Evolutionary conservation across 1,140 invertebrate genomes (phyloP).

Genomic region (Meteorus sp.): DNA sequence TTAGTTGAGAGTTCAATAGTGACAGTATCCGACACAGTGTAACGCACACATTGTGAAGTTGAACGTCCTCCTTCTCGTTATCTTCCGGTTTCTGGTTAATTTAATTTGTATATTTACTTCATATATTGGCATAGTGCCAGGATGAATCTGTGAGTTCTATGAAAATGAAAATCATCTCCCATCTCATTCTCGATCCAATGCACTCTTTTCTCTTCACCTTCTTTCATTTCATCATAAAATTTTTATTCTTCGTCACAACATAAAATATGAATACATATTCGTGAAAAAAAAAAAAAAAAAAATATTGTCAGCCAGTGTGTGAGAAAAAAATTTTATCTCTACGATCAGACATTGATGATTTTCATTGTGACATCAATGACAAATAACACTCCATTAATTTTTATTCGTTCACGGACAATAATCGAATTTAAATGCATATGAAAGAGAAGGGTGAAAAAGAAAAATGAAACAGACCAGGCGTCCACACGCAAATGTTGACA

Average conservation of each 20-base stretch:
- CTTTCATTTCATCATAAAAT: background rate
- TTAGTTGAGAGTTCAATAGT: too few relatives aligned
- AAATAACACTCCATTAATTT: constrained; percentile 16
- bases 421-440: constrained; percentile 4
- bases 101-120: constrained; percentile 43
- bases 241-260: background rate
- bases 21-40: too few relatives aligned
- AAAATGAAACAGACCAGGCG: too few relatives aligned
- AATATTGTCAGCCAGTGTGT: background rate
- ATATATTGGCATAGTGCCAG: constrained; percentile 32
- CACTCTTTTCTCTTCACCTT: background rate
- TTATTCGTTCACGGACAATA: constrained; percentile 7
- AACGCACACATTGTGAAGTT: too few relatives aligned
- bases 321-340: background rate
- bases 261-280: background rate
- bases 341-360: background rate
- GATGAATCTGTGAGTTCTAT: constrained; percentile 22
- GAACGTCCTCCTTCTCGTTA: too few relatives aligned
- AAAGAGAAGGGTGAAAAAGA: too few relatives aligned
- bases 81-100: constrained; percentile 42
- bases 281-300: background rate
- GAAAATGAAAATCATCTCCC: background rate
- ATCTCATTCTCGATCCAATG: background rate
- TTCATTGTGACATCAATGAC: background rate
- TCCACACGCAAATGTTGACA: background rate